phyloP scores from a whole-genome alignment of 2,113 vertebrate species.

The Sapayoa aenigma region DNA sequence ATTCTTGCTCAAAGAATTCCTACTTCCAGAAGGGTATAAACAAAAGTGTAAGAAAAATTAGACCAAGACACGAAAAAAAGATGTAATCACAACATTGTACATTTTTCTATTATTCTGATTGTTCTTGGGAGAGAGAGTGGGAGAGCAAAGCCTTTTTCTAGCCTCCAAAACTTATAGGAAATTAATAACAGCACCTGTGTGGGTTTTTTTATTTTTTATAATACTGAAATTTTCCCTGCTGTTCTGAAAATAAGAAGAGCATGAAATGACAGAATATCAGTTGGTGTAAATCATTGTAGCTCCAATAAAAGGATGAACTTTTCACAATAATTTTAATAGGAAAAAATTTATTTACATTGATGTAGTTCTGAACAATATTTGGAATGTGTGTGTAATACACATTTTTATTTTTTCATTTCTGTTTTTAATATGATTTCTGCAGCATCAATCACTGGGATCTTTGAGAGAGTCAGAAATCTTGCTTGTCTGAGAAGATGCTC shows the following conservation, averaged over 20 bases:
- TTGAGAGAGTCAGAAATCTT: not conserved
- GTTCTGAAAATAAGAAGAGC: constrained; percentile 57
- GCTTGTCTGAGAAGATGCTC: not conserved
- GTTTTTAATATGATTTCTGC: not conserved
- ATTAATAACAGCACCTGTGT: constrained; percentile 61
- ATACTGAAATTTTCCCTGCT: constrained; percentile 59
- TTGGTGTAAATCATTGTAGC: constrained; percentile 3
- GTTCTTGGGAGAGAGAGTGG: constrained; percentile 39
- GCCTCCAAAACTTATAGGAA: constrained; percentile 51
- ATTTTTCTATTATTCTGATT: constrained; percentile 65
- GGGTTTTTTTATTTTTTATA: constrained; percentile 53
- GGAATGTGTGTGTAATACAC: not conserved
- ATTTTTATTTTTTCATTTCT: not conserved
- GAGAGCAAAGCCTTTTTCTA: constrained; percentile 20
- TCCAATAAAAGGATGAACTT: not conserved
- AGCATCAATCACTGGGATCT: not conserved
- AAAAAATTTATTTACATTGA: not conserved
- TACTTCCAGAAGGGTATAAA: constrained; percentile 2
- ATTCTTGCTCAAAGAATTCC: constrained; percentile 61
- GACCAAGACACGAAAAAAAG: constrained; percentile 29
- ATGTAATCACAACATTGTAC: constrained; percentile 27
- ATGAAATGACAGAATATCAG: constrained; percentile 39
- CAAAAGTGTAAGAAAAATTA: constrained; percentile 50
- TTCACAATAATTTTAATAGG: not conserved
- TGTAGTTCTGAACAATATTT: not conserved